These are phyloP conservation scores for Porphyrio hochstetteri DNA, from an alignment of 2,113 vertebrate genomes.

Conservation along the genomic window DNA sequence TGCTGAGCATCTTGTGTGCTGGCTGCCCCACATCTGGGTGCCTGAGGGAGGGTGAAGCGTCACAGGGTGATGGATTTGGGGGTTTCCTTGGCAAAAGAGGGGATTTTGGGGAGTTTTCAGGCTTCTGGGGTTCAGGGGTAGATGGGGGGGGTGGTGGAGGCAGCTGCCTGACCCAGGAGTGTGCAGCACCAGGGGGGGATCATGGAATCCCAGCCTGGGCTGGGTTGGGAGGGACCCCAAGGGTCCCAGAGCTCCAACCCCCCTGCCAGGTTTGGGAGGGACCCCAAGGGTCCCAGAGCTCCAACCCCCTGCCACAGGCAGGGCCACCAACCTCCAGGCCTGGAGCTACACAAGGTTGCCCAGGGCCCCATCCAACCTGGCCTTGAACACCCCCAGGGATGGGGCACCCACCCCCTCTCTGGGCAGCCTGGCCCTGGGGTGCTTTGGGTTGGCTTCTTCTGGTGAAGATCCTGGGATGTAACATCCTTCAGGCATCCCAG, in stretches of 20 bases:
- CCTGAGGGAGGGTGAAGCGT: not conserved
- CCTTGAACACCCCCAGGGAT: no score
- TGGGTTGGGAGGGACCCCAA: not conserved
- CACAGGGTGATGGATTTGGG: no score
- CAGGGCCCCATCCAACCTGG: no score
- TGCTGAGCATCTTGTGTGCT: not conserved
- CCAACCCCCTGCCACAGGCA: no score
- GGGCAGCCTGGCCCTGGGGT: accelerated
- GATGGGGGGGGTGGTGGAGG: accelerated
- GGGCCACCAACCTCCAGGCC: no score
- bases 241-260: no score
- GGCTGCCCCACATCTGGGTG: not conserved
- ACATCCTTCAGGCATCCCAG: not conserved
- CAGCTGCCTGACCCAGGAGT: not conserved
- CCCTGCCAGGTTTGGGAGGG: no score
- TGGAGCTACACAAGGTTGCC: no score
- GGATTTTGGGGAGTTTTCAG: not conserved
- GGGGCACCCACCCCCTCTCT: no score
- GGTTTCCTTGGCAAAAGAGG: not conserved
- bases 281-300: no score
- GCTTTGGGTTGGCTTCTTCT: not conserved
- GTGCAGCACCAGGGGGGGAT: not conserved
- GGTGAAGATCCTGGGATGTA: not conserved
- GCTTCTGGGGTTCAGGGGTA: not conserved
- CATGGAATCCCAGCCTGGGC: not conserved